phyloP scores from a whole-genome alignment of 2,113 vertebrate species.

The Podarcis muralis region DNA sequence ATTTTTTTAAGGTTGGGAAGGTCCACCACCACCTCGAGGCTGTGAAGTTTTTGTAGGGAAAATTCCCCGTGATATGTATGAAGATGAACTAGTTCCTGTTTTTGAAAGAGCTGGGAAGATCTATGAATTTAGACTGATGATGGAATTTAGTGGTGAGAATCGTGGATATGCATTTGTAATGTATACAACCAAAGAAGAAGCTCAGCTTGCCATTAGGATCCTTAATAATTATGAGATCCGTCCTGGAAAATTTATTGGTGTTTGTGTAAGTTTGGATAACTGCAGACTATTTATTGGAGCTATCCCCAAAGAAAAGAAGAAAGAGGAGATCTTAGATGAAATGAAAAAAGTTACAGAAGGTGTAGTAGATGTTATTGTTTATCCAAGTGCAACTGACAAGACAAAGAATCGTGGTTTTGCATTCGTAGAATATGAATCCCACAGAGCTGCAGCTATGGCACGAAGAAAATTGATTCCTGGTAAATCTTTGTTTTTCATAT shows the following conservation, averaged over 20 bases:
- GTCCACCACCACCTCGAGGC: slow-evolving; percentile 90
- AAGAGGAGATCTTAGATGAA: slow-evolving; percentile 93
- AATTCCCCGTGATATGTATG: slow-evolving; percentile 95
- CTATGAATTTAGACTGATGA: slow-evolving; percentile 96
- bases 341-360: slow-evolving; percentile 94
- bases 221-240: slow-evolving; percentile 93
- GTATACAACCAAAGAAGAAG: slow-evolving; percentile 90
- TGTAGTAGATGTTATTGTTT: slow-evolving; percentile 93
- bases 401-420: slow-evolving; percentile 93
- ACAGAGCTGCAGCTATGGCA: slow-evolving; percentile 95
- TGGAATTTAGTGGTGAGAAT: slow-evolving; percentile 97
- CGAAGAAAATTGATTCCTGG: slow-evolving; percentile 90
- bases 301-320: slow-evolving; percentile 93
- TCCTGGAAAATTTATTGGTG: slow-evolving; percentile 91
- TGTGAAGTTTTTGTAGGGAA: slow-evolving; percentile 98
- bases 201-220: slow-evolving; percentile 88
- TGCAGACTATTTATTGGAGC: slow-evolving; percentile 94
- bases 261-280: slow-evolving; percentile 94
- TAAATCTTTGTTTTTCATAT: slow-evolving; percentile 55
- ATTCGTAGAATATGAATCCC: slow-evolving; percentile 94
- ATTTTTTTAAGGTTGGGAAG: slow-evolving; percentile 88
- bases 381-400: slow-evolving; percentile 88
- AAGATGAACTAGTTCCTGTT: slow-evolving; percentile 92
- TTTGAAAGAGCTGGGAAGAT: slow-evolving; percentile 90
- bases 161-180: slow-evolving; percentile 96